Base-by-base conservation (phyloP, 2,113 vertebrate genomes). In the Thunnus maccoyii region DNA sequence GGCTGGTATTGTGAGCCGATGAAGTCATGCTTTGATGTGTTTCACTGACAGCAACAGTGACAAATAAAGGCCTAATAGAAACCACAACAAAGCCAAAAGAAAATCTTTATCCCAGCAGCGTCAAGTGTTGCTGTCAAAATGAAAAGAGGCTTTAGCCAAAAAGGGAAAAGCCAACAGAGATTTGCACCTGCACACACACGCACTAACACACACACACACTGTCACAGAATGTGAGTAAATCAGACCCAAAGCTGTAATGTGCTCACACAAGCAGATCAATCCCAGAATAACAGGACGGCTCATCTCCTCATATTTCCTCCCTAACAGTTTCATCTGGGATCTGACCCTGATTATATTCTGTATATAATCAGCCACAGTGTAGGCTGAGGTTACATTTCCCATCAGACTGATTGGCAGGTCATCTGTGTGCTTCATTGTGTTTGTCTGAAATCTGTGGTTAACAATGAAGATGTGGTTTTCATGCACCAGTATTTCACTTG, bases 271-370 rank as follows among this genome's bases (percentile, higher is more conserved):
- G 67, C 52, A 76, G 41, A 84, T 73, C 32, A 66, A n/a, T 60
- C 60, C 47, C 70, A 66, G 61, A 77, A 79, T 67, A 81, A 69
- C 62, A 80, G 72, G 30, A 41, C 80, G 58, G 80, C 72, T 87
- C 82, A 61, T 86, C 84, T 68, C 64, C 56, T 41, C 36, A 46
- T 41, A 25, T 69, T 86, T 84, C 85, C 66, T 78, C 69, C 47
- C 62, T 77, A 70, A 83, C 48, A 70, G 70, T 57, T 64, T 86
- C 64, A 62, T 36, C 52, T 41, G 27, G 27, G 47, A 30, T 57
- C 48, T 69, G 66, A 60, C 44, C 61, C 63, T 13, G 17, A 56
- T 32, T 62, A 25, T 22, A 52, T 78, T 82, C 22, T 36, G 46
- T 48, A 4, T 41, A 12, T 62, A 17, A 72, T 70, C 17, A 30